These are phyloP conservation scores for Pelmatolapia mariae DNA, from an alignment of 2,113 vertebrate species.

Conservation along the genomic window DNA sequence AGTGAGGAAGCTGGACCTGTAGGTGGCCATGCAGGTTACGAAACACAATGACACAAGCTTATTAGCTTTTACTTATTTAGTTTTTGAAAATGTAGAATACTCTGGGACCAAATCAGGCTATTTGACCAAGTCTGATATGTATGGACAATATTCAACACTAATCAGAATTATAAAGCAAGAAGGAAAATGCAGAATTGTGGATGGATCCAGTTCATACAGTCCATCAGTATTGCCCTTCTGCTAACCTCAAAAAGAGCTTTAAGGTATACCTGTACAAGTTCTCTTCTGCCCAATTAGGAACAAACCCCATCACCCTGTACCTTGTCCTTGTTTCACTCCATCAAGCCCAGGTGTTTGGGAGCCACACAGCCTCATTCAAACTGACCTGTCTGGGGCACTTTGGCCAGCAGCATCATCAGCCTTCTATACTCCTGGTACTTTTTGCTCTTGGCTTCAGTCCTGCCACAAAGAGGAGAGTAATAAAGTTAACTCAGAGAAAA, in stretches of 20 bases:
- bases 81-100: neutral
- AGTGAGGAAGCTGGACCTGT: neutral
- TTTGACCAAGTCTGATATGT: neutral
- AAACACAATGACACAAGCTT: neutral
- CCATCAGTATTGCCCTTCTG: neutral
- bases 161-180: neutral
- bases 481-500: neutral
- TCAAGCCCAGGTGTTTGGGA: neutral
- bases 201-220: neutral
- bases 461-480: slow-evolving; percentile 25
- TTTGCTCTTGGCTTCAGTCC: slow-evolving; percentile 49
- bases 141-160: neutral
- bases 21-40: neutral
- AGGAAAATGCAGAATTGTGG: neutral
- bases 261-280: neutral
- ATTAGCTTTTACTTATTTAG: neutral
- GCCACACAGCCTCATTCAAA: neutral
- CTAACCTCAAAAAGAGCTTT: neutral
- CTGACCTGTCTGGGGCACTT: slow-evolving; percentile 83
- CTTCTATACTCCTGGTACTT: slow-evolving; percentile 65
- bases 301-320: neutral
- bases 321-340: neutral
- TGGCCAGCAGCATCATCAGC: slow-evolving; percentile 70
- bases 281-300: slow-evolving; percentile 24
- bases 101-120: neutral